Evolutionary conservation across 2,113 vertebrate genomes (phyloP), one percentile per base, ranked within the genome.

Genomic region (Burhinus bistriatus): DNA sequence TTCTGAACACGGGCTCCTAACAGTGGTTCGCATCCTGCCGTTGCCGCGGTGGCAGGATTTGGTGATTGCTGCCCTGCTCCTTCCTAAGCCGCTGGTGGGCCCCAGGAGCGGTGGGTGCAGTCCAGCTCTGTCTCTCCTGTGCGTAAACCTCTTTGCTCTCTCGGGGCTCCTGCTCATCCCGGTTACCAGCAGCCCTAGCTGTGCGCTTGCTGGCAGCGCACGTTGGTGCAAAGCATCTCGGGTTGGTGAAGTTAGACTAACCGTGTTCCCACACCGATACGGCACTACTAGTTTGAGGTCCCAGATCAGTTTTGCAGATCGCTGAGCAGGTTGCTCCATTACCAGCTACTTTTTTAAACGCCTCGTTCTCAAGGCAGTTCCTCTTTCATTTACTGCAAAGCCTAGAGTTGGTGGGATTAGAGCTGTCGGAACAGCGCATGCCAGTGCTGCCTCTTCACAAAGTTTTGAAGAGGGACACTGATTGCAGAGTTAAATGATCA

Each of bases 191-290:
- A 70, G 82, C 93, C 64, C 83, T 21, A 3, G 36, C 82, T 62
- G 12, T 13, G 84, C 2, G 9, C 66, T 62, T 34, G 57, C 69
- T 62, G 81, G 58, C 80, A 44, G 42, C 15, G 32, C 57, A 6
- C 5, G 0, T 12, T 7, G 7, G 22, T n/a, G 40, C 47, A n/a
- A 18, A n/a, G 49, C 17, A 1, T 55, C 59, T 9, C 10, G 4
- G 8, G 34, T 4, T 45, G 77, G 26, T 65, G 58, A 25, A 36
- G 57, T 69, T 32, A 72, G 58, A 12, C 66, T 71, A 15, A 47
- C 2, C 0, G 91, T 69, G 61, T 61, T 87, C 81, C 78, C 59
- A 25, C 44, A 4, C 86, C 26, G 58, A 5, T 14, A 25, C 0
- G 3, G 30, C 18, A 13, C 51, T 54, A 4, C 44, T 47, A 4